phyloP scores from a whole-genome alignment of 2,113 vertebrate species.

The Aptenodytes patagonicus region DNA sequence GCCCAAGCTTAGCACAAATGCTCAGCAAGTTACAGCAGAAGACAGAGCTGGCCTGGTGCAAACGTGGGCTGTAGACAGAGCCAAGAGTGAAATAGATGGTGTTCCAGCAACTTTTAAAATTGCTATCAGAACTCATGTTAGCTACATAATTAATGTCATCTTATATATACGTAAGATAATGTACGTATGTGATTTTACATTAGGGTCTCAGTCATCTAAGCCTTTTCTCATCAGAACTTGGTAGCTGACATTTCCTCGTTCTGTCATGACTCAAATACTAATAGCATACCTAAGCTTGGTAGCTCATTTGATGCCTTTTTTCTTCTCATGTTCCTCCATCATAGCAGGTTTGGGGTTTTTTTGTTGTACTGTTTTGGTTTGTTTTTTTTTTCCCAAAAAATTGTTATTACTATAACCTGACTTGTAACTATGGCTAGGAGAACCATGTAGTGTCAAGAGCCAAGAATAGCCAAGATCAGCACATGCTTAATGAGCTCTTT shows the following conservation, averaged over 20 bases:
- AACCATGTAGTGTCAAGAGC: neutral
- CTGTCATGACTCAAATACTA: neutral
- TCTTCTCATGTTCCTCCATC: neutral
- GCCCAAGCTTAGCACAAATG: neutral
- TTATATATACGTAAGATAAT: neutral
- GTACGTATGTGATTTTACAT: neutral
- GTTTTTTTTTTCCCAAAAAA: too few relatives aligned
- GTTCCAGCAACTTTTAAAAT: neutral
- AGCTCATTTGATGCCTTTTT: neutral
- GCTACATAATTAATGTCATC: neutral
- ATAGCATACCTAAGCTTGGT: neutral
- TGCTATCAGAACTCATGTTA: neutral
- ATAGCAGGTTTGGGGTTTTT: neutral
- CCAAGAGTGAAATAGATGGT: neutral
- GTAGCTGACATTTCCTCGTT: neutral
- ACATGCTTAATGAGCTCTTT: neutral
- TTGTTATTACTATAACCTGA: fast-evolving
- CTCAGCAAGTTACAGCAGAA: neutral
- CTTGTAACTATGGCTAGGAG: neutral
- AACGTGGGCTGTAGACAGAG: neutral
- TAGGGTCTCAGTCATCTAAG: neutral
- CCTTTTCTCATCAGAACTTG: neutral
- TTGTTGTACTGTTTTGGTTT: neutral
- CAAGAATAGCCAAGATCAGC: neutral
- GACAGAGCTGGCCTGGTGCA: neutral